phyloP scores from a whole-genome alignment of 2,797 vertebrate species.

The Scyliorhinus canicula region DNA sequence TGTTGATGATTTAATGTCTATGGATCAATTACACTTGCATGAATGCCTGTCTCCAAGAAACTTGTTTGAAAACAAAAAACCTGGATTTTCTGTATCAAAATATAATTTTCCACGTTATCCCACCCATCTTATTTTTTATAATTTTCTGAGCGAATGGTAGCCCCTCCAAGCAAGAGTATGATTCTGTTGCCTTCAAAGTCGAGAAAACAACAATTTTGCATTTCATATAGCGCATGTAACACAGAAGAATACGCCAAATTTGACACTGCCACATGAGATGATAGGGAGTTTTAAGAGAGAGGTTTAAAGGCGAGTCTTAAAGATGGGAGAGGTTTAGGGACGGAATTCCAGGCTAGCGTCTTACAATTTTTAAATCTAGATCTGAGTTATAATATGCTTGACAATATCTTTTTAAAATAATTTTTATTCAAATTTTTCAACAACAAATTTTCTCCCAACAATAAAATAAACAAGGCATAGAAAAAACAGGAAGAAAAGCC shows the following conservation, averaged over 20 bases:
- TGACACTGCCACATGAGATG: neutral
- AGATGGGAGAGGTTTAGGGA: neutral
- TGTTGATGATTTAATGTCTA: neutral
- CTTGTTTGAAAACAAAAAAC: neutral
- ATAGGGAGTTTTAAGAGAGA: too few relatives aligned
- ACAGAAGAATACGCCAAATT: neutral
- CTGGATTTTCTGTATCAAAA: neutral
- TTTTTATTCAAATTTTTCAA: too few relatives aligned
- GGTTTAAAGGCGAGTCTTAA: neutral
- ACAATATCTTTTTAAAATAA: neutral
- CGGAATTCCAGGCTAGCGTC: neutral
- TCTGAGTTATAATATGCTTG: neutral
- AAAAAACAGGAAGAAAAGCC: too few relatives aligned
- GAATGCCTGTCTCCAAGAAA: neutral
- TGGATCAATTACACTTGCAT: neutral
- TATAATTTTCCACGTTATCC: neutral
- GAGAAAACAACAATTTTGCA: neutral
- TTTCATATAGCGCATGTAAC: neutral
- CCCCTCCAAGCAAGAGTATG: neutral
- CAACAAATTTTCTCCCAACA: too few relatives aligned
- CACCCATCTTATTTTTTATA: neutral
- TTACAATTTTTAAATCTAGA: neutral
- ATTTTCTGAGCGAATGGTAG: neutral
- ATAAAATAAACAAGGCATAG: too few relatives aligned
- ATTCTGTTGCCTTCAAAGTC: neutral